phyloP scores from a whole-genome alignment of 35 echinoderm and acorn worm genomes.

The Acanthaster planci region DNA sequence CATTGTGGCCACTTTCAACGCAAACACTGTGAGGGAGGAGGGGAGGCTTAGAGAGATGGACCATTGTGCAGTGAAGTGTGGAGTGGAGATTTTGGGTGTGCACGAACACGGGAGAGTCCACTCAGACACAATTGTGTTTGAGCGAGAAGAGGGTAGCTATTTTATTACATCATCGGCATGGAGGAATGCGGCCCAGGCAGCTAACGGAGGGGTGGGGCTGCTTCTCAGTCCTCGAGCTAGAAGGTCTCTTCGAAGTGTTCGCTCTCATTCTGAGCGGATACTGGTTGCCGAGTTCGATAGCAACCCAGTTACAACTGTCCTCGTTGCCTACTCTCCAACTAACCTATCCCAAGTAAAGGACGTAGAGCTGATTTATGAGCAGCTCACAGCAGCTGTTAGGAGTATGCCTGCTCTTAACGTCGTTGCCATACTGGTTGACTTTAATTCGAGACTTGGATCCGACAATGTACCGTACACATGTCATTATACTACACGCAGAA shows the following conservation, averaged over 20 bases:
- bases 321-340: slow-evolving; percentile 23
- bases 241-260: background rate
- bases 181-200: slow-evolving; percentile 1
- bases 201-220: slow-evolving; percentile 15
- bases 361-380: background rate
- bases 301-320: slow-evolving; percentile 29
- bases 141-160: background rate
- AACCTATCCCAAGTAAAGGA: slow-evolving; percentile 6
- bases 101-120: slow-evolving; percentile 28
- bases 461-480: slow-evolving; percentile 9
- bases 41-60: background rate
- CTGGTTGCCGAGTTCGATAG: background rate
- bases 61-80: slow-evolving; percentile 18
- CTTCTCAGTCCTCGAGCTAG: background rate
- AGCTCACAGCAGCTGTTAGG: background rate
- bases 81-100: background rate
- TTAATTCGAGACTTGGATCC: background rate
- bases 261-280: slow-evolving; percentile 6
- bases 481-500: slow-evolving; percentile 9
- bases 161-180: slow-evolving; percentile 17
- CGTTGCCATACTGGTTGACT: background rate
- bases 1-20: too few species aligned
- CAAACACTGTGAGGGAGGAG: too few species aligned
- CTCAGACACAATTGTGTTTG: background rate
- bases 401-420: background rate